phyloP scores from a whole-genome alignment of 2,113 vertebrate genomes.

The Phalacrocorax brasilianus region DNA sequence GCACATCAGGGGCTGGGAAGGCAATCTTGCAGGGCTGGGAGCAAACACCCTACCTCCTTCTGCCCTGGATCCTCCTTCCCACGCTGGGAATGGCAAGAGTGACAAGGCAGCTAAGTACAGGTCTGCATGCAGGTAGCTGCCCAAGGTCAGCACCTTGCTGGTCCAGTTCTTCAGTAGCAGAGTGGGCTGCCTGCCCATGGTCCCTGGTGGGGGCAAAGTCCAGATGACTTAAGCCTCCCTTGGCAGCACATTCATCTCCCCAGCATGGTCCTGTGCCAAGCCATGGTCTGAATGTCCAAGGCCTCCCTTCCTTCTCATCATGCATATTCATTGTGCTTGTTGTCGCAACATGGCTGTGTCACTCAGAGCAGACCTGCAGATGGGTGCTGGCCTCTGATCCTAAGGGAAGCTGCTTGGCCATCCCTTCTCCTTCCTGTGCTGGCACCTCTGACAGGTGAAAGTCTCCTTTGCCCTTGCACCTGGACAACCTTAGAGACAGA shows the following conservation, averaged over 20 bases:
- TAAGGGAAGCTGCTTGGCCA: neutral
- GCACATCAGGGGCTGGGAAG: rapidly evolving
- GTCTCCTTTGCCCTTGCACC: neutral
- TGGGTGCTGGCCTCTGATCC: neutral
- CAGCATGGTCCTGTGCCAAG: neutral
- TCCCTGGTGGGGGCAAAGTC: neutral
- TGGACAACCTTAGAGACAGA: neutral
- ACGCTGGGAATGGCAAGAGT: neutral
- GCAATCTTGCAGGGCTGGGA: neutral
- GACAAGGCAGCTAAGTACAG: neutral
- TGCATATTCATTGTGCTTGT: neutral
- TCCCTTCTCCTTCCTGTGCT: neutral
- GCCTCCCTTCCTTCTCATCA: neutral
- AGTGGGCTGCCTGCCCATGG: neutral
- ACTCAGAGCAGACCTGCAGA: neutral
- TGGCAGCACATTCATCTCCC: neutral
- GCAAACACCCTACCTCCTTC: neutral
- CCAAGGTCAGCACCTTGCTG: neutral
- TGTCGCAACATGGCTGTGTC: neutral
- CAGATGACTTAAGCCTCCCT: neutral
- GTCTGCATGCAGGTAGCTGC: neutral
- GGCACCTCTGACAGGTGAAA: neutral
- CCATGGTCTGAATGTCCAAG: neutral
- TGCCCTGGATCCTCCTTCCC: neutral
- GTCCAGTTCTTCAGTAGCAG: neutral